Evolutionary conservation across 2,113 vertebrate species (phyloP).

Genomic region (Emydura subglobosa): DNA sequence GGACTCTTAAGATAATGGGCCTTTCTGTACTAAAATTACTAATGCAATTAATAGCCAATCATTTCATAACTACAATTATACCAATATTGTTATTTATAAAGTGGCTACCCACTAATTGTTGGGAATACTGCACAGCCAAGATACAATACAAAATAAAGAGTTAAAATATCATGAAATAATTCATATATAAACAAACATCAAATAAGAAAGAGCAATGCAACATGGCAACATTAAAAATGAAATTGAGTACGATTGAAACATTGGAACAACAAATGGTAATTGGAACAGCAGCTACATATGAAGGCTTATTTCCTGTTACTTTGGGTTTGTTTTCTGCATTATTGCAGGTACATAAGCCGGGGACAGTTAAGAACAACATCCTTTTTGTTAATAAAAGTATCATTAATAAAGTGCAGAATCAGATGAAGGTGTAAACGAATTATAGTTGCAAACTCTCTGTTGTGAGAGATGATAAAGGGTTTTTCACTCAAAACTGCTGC

Average conservation of each 20-base stretch:
- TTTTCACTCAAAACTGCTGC: constrained; percentile 61
- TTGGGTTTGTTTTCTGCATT: not conserved
- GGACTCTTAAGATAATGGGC: not conserved
- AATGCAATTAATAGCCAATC: not conserved
- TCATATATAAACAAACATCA: not conserved
- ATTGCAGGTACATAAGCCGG: not conserved
- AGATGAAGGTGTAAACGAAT: constrained; percentile 54
- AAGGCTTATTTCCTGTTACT: not conserved
- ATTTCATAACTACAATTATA: not conserved
- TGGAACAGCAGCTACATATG: not conserved
- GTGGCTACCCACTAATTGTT: not conserved
- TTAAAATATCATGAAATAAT: not conserved
- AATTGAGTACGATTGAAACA: too few relatives aligned
- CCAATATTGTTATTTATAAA: not conserved
- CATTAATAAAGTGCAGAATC: not conserved
- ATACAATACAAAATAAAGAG: accelerated
- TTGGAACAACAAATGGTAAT: not conserved
- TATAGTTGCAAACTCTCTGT: constrained; percentile 49
- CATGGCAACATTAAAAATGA: not conserved
- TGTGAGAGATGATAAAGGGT: constrained; percentile 45
- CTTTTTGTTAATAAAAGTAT: accelerated
- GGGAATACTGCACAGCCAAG: not conserved
- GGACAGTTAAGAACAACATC: not conserved
- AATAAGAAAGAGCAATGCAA: not conserved
- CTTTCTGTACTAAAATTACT: not conserved